Evolutionary conservation across 2,888 invertebrate genomes (phyloP).

Genomic region (Escarpia spicata): DNA sequence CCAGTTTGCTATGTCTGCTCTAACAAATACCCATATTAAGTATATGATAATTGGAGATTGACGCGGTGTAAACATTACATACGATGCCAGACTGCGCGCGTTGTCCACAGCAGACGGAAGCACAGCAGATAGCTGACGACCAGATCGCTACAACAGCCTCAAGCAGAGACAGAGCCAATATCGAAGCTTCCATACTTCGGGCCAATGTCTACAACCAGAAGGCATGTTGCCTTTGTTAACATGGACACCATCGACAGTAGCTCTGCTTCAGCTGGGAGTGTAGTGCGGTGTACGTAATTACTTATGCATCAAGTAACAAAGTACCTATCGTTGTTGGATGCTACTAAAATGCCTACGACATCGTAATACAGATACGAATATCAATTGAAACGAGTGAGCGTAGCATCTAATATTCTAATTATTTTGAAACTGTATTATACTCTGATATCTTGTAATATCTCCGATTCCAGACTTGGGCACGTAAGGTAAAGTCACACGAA

Average conservation of each 20-base stretch:
- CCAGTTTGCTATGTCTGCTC: background rate
- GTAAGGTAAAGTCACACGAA: no score
- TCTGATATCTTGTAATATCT: no score
- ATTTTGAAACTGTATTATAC: no score
- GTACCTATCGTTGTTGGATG: no score
- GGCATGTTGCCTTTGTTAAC: background rate
- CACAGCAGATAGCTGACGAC: slow-evolving; percentile 23
- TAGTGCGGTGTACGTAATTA: background rate
- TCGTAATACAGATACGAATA: no score
- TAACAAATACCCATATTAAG: background rate
- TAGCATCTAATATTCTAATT: no score
- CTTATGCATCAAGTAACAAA: no score
- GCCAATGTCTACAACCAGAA: background rate
- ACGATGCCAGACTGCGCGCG: background rate
- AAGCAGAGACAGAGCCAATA: slow-evolving; percentile 8
- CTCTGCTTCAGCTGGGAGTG: background rate
- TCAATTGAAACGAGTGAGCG: no score
- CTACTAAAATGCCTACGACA: no score
- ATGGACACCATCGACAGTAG: background rate
- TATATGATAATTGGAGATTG: no score
- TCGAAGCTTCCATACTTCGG: background rate
- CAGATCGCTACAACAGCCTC: slow-evolving; percentile 17
- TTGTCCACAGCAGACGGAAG: background rate
- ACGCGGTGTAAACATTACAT: background rate
- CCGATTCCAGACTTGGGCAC: no score